phyloP scores from a whole-genome alignment of 2,888 invertebrate genomes.

The Malthinus flaveolus region DNA sequence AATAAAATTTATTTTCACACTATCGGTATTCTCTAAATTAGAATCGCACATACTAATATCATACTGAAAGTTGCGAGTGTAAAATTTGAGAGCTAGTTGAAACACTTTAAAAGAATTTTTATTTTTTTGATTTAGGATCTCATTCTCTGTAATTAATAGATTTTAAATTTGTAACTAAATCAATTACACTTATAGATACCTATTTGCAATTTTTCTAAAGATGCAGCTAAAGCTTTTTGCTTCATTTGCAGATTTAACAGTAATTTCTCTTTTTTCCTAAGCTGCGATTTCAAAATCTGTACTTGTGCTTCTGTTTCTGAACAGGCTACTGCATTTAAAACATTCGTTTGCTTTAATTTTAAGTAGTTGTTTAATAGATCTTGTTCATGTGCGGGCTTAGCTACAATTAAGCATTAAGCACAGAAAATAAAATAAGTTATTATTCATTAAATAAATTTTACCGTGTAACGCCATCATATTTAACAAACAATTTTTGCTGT shows the following conservation, averaged over 20 bases:
- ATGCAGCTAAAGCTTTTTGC: not conserved
- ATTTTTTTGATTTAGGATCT: not conserved
- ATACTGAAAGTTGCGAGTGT: not conserved
- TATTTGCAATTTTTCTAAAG: not conserved
- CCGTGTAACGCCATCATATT: too few species aligned
- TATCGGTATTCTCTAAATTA: not conserved
- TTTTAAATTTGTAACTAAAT: not conserved
- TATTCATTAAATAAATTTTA: too few species aligned
- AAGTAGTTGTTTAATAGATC: not conserved
- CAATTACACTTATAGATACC: not conserved
- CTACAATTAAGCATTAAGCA: too few species aligned
- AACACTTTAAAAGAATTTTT: not conserved
- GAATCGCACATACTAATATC: not conserved
- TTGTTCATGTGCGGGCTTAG: too few species aligned
- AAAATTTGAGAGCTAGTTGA: not conserved
- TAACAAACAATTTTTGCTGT: not conserved
- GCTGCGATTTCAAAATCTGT: not conserved
- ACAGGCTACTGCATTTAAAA: not conserved
- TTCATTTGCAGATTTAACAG: not conserved
- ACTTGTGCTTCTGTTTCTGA: not conserved
- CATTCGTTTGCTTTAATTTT: not conserved
- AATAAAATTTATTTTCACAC: slow-evolving; percentile 4
- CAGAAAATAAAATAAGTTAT: too few species aligned
- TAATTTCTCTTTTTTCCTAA: not conserved
- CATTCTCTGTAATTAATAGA: not conserved